Evolutionary conservation across 37 sponge, comb jelly and placozoan species (phyloP).

Genomic region (Lycopodina hypogea): DNA sequence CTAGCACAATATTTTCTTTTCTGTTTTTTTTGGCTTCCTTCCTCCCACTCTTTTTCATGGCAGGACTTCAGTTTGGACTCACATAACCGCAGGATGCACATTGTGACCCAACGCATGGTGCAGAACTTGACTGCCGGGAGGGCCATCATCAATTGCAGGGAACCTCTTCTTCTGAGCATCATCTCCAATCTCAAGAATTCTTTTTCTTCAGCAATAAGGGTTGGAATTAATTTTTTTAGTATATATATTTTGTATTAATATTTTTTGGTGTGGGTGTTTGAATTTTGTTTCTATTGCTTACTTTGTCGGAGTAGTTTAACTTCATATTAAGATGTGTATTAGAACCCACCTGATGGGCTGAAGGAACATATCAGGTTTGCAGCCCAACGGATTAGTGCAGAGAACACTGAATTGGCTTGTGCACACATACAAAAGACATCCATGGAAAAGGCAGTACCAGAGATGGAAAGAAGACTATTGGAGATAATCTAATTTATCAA

Average conservation of each 20-base stretch:
- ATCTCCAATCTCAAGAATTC: slow-evolving; percentile 84
- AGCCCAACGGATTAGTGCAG: slow-evolving; percentile 76
- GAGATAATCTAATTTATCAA: slow-evolving; percentile 44
- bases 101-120: slow-evolving; percentile 95
- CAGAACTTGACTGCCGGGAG: slow-evolving; percentile 97
- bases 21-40: not conserved
- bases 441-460: slow-evolving; percentile 87
- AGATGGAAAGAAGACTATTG: slow-evolving; percentile 93
- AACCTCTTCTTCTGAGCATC: slow-evolving; percentile 88
- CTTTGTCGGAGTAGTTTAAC: no score
- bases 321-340: not conserved
- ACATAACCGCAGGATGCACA: slow-evolving; percentile 83
- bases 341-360: slow-evolving; percentile 61
- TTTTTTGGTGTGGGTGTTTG: no score
- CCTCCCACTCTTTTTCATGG: not conserved
- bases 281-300: no score
- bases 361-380: slow-evolving; percentile 74
- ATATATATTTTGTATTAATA: no score
- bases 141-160: slow-evolving; percentile 96
- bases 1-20: not conserved
- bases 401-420: slow-evolving; percentile 97
- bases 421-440: slow-evolving; percentile 98
- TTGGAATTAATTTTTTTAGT: slow-evolving; percentile 9
- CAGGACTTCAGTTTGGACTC: slow-evolving; percentile 97
- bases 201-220: slow-evolving; percentile 67